Conservation (phyloP, 2,797 vertebrate genomes). For the Cyprinella venusta region DNA sequence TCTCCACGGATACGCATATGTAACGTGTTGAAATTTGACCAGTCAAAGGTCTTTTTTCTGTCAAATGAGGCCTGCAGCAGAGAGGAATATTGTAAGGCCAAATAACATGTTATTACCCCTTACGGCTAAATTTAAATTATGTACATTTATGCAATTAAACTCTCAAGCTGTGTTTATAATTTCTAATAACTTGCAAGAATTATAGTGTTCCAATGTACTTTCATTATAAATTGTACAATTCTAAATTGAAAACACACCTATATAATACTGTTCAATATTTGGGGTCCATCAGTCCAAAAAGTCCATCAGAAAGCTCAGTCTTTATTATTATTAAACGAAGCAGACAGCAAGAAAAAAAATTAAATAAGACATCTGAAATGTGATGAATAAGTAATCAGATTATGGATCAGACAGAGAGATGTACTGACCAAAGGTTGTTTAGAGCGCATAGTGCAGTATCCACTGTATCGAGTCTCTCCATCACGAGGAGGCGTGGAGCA, state of each 20-base stretch:
- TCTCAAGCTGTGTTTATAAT: background rate
- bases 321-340: background rate
- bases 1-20: conserved; percentile 91
- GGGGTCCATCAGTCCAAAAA: background rate
- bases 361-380: background rate
- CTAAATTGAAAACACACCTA: background rate
- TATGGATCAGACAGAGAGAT: background rate
- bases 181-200: background rate
- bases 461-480: conserved; percentile 90
- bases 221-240: background rate
- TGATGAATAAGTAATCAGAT: background rate
- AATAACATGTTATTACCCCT: background rate
- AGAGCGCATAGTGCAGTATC: conserved; percentile 88
- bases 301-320: background rate
- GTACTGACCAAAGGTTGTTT: conserved; percentile 79
- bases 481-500: conserved; percentile 82
- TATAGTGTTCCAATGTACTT: background rate
- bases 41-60: conserved; percentile 83
- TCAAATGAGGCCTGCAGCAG: conserved; percentile 81
- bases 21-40: conserved; percentile 89
- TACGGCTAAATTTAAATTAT: background rate
- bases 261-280: background rate
- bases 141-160: background rate
- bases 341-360: background rate
- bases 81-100: conserved; percentile 13